Evolutionary conservation across 1,140 invertebrate species (phyloP), one percentile per base, ranked within the genome.

Genomic region (Lasioglossum baleicum): DNA sequence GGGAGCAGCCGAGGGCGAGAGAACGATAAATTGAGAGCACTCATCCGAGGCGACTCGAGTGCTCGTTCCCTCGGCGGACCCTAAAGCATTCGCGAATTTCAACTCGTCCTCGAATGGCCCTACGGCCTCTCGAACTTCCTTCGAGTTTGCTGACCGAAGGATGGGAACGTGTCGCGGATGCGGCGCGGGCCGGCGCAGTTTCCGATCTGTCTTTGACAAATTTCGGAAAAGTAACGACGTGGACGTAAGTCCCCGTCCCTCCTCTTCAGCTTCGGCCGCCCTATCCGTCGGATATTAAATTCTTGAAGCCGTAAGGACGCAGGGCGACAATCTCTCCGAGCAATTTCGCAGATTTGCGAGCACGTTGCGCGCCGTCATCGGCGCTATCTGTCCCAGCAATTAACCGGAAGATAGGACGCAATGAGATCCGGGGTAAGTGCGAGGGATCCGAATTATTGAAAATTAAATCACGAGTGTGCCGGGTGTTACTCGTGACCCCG

Each of bases 1-100:
- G 65, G 20, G 20, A 58, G 64, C 48, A n/a, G 22, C 35, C 26
- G 51, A 22, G 61, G 42, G 63, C 8, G 64, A 64, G 71, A 61
- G 63, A 51, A 56, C 53, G 64, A 80, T 75, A 75, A 75, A 80
- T 67, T 26, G 53, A 75, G 71, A 66, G 64, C 63, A 73, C 77
- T 79, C 63, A 53, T 60, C 20, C 53, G n/a, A 61, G 63, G 42
- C 71, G 42, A 42, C 63, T 80, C 42, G 63, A 80, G 22, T 20
- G 48, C 44, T 56, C 48, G 31, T 69, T 22, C 44, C 31, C 67
- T 35, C 44, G 10, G 66, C 51, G 20, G 66, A 56, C 44, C 67
- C 42, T n/a, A 2, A 17, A 53, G 44, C 31, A 53, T 56, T 69
- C 67, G 67, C 48, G 67, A 67, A 80, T 74, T 74, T 80, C 58